A percentile compares a stretch with the other conserved stretches of the same genome.
phyloP scores from a whole-genome alignment of 1,140 invertebrate genomes.

The Matsumurasca onukii region DNA sequence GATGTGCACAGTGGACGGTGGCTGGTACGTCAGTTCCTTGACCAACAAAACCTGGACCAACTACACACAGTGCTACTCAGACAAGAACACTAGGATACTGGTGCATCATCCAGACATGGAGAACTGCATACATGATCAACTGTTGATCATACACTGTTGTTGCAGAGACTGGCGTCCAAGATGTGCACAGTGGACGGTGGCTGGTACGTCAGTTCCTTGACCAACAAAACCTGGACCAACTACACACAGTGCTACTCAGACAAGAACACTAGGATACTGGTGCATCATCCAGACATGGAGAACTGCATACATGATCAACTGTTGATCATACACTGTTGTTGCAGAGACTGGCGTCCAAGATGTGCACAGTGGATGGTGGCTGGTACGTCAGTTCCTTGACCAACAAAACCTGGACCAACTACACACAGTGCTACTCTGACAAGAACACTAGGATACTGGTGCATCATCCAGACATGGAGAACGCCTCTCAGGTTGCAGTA shows the following conservation, averaged over 20 bases:
- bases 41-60: slow-evolving; percentile 58
- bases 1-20: slow-evolving; percentile 55
- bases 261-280: neutral
- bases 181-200: neutral
- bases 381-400: slow-evolving; percentile 54
- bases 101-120: neutral
- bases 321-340: too few relatives aligned
- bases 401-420: slow-evolving; percentile 59
- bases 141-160: neutral
- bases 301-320: neutral
- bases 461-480: neutral
- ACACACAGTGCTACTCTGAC: slow-evolving; percentile 49
- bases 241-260: slow-evolving; percentile 12
- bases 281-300: neutral
- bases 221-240: slow-evolving; percentile 53
- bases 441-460: neutral
- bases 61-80: slow-evolving; percentile 54
- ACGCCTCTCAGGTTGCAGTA: neutral
- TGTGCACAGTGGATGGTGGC: slow-evolving; percentile 56
- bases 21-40: slow-evolving; percentile 55
- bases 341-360: slow-evolving; percentile 56
- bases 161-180: neutral
- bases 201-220: slow-evolving; percentile 54
- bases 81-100: neutral
- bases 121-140: neutral